Base-by-base conservation (phyloP, 37 sponge, comb jelly and placozoan genomes). In the Ianthella basta region DNA sequence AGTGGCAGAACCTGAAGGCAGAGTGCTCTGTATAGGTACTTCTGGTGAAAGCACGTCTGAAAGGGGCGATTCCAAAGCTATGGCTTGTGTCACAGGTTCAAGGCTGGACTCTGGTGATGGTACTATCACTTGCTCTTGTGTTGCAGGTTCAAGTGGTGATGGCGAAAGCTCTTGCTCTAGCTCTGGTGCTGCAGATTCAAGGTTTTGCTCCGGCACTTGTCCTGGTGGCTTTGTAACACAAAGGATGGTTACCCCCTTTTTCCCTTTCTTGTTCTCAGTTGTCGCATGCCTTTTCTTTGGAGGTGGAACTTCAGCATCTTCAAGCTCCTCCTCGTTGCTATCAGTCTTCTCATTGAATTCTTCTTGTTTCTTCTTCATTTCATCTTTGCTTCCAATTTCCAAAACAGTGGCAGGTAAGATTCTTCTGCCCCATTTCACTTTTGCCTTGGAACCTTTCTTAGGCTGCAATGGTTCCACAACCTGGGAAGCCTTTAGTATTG, bases 361-460 rank as follows among this genome's bases (percentile, higher is more conserved):
- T 72, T 15, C 40, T 72, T 72, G 32, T 19, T 72, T 72, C 73
- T 72, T 15, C 39, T 72, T 72, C 73, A 72, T 20, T 15, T 38
- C 73, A 15, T 32, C 39, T 15, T 72, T 15, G 39, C 73, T 10
- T 8, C 73, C 73, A 15, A 72, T 72, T 72, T 15, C 73, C 13
- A 72, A 6, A 34, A 72, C 14, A 34, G 73, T 72, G 35, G 73
- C 73, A 72, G 73, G 35, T 13, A 72, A 29, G 35, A 72, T 19
- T 72, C 39, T 72, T 19, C n/a, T n/a, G 18, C 18, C 18, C n/a
- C n/a, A n/a, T n/a, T n/a, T n/a, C n/a, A n/a, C n/a, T n/a, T n/a
- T n/a, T n/a, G n/a, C n/a, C n/a, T n/a, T n/a, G n/a, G n/a, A n/a
- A n/a, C n/a, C n/a, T n/a, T n/a, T n/a, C n/a, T n/a, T n/a, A n/a